Evolutionary conservation across 2,113 vertebrate species (phyloP), one percentile per base, ranked within the genome.

Genomic region (Galemys pyrenaicus): DNA sequence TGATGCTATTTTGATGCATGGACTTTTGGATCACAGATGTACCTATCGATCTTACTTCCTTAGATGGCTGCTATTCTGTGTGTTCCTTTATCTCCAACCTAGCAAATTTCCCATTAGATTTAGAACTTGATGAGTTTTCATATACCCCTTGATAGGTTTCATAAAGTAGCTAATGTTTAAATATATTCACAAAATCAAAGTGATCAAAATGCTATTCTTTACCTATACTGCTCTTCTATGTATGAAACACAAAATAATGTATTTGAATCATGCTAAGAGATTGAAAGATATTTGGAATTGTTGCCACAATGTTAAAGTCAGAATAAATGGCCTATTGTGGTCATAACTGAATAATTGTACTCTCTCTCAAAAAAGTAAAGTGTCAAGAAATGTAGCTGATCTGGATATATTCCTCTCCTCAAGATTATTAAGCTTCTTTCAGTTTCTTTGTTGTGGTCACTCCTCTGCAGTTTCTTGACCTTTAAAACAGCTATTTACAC

Each of bases 171-270:
- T 88, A 26, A 41, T 54, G 62, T 91, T 92, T 62, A 84, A 85
- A 95, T 54, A 56, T 11, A 65, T 87, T 84, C 54, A 73, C 10
- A 80, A 89, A 95, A 75, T 44, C 56, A n/a, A n/a, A 65, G 28
- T 11, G 74, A 32, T 74, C 28, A 78, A 51, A 78, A 46, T 83
- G 35, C 60, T 81, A 3, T 62, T 78, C 17, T 83, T 62, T 71
- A 86, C n/a, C 73, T 67, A 37, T 17, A 73, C 15, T 49, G 10
- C 7, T 56, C 35, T 91, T 93, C 77, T 87, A 35, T 46, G 26
- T 64, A 51, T 64, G 19, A 91, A 65, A 85, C 30, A 51, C 37
- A 94, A 60, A 77, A 32, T 41, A 28, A 6, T 58, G 22, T 49
- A 19, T 58, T 32, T 83, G 5, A 41, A 65, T 74, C 10, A 19